These are phyloP conservation scores for Todiramphus saurophagus DNA, from an alignment of 2,113 vertebrate genomes.

Conservation along the genomic window DNA sequence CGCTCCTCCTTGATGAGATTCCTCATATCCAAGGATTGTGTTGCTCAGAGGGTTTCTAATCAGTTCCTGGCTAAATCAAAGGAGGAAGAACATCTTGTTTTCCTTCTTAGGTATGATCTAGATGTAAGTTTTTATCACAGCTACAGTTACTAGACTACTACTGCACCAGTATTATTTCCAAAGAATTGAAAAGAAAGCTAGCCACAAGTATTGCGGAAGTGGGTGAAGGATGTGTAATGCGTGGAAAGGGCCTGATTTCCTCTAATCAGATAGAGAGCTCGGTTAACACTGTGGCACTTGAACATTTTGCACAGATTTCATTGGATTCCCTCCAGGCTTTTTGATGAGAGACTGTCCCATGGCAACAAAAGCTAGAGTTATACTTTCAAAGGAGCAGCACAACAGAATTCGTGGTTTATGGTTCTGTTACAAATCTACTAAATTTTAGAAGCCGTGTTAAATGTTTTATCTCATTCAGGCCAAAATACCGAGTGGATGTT, in stretches of 20 bases:
- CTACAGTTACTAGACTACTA: neutral
- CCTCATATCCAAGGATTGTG: neutral
- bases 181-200: neutral
- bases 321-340: neutral
- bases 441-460: constrained; percentile 30
- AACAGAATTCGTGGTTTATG: neutral
- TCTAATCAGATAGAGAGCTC: neutral
- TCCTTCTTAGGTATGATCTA: neutral
- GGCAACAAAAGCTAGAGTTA: neutral
- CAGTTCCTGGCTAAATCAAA: neutral
- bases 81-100: neutral
- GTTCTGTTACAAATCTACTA: neutral
- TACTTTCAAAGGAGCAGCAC: neutral
- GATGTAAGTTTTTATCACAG: neutral
- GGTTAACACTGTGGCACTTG: neutral
- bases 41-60: neutral
- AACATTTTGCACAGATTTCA: neutral
- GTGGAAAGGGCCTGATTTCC: neutral
- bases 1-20: neutral
- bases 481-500: constrained; percentile 32
- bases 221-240: neutral
- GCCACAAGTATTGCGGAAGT: neutral
- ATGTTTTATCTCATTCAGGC: constrained; percentile 22
- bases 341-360: neutral
- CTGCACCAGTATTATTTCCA: neutral